Evolutionary conservation across 2,797 vertebrate species (phyloP), one percentile per base, ranked within the genome.

Genomic region (Cyclopterus lumpus): DNA sequence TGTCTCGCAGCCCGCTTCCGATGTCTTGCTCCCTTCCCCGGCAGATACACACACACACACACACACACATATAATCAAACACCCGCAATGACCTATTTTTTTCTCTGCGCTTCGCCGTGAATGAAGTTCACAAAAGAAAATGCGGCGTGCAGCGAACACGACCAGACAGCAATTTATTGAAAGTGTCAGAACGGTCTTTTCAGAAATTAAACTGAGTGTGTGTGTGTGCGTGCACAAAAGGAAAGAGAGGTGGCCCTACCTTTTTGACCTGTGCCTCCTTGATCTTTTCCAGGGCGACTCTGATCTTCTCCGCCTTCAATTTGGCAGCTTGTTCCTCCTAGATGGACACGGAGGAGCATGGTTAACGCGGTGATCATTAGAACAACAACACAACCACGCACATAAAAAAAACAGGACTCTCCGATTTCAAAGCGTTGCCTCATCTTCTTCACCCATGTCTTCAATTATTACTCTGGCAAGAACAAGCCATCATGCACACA

Each of bases 181-280:
- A 2, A 0, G 42, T 72, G 67, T 60, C 67, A 22, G 20, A 67
- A 30, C 1, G 36, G 20, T 30, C 34, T 34, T 63, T 65, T 18
- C 4, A 2, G 24, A 30, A 22, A 20, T 9, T 40, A 34, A 42
- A 54, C 20, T 0, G 26, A 60, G 11, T 22, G 57, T 20, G 57
- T 6, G 65, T 34, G 20, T 4, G 16, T 20, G 44, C 16, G 40
- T 16, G 10, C 15, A 63, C 18, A 48, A 69, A 59, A 36, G 20
- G n/a, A 26, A n/a, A n/a, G n/a, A 36, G 40, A 59, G 42, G 26
- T 14, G 58, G 16, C 62, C 75, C 79, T 84, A 98, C 97, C 96
- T 99, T 99, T 94, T 99, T 99, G 66, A 99, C 96, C 93, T 99
- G 97, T 12, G 98, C 98, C 90, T 99, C 98, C 92, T 98, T 99